Base-by-base conservation (phyloP, 1,140 invertebrate species). In the Thaumetopoea pityocampa region DNA sequence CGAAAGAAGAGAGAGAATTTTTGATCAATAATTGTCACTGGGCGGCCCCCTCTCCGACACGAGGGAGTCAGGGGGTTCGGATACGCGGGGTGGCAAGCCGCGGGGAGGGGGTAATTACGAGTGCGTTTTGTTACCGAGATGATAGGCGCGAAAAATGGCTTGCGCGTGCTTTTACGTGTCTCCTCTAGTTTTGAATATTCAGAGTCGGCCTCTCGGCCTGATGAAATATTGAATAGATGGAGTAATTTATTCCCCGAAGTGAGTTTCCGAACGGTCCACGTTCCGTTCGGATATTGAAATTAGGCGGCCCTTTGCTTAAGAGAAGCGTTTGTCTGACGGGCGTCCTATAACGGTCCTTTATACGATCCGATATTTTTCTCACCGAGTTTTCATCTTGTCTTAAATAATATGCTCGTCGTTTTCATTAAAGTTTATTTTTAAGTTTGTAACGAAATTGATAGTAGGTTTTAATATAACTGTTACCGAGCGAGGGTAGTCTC, bases 1-100 rank as follows among this genome's bases (percentile, higher is more conserved):
- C 76, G 73, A 83, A 83, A 83, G 76, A 80, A 83, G 76, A 83
- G 78, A 80, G 79, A 83, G 79, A 82, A 82, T 82, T 82, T 82
- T 82, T 82, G 78, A 82, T 83, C 76, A 83, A 83, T 83, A 83
- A 83, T 83, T 83, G 76, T 83, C 78, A 80, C 76, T 80, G 78
- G 78, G 78, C 78, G 78, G 78, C 62, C 64, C 62, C 56, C 60
- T 46, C 47, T 49, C 30, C 35, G 24, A 49, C 40, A 26, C 46
- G 57, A 36, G 37, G 44, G 47, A 50, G 40, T 20, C 28, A 44
- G 43, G 45, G 44, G 47, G 54, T 40, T 20, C 40, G 48, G 52
- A 27, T 51, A 24, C 53, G 47, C 37, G 44, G 44, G 41, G 37
- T 44, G 57, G 30, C 46, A 27, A 11, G 33, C 27, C 32, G 48